Percentiles rank a stretch among this genome's conserved stretches.
These are phyloP conservation scores for Ischnura elegans DNA, from an alignment of 2,888 invertebrate species.

Conservation along the genomic window DNA sequence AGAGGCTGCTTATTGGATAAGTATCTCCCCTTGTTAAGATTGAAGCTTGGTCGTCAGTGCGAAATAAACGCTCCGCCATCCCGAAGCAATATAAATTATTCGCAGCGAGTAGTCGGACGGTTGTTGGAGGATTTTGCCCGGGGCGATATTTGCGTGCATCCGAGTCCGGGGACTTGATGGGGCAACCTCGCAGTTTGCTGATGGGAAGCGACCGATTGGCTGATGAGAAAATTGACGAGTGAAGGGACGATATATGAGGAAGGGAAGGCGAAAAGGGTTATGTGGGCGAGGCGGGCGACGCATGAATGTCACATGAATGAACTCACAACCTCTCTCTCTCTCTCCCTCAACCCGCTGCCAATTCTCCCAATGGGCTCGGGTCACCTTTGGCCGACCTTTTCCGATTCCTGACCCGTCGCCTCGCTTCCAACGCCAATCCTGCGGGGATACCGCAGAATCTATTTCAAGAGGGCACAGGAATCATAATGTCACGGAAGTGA, in stretches of 20 bases:
- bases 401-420: neutral
- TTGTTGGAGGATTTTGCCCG: neutral
- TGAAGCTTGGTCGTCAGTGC: too few relatives aligned
- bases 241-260: neutral
- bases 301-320: neutral
- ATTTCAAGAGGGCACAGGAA: too few relatives aligned
- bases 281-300: neutral
- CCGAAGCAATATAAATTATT: neutral
- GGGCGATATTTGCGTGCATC: neutral
- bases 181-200: neutral
- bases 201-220: neutral
- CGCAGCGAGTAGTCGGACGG: neutral
- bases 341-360: neutral
- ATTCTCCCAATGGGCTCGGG: neutral
- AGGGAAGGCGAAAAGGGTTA: neutral
- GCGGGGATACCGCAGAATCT: too few relatives aligned
- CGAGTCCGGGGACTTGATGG: neutral
- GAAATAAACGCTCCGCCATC: too few relatives aligned
- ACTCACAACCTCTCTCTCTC: too few relatives aligned
- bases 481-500: too few relatives aligned
- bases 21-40: too few relatives aligned
- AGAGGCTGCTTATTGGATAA: too few relatives aligned
- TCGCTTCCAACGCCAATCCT: too few relatives aligned
- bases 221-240: neutral
- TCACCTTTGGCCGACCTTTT: neutral